Conservation (phyloP, 2,113 vertebrate genomes). For the Rhineura floridana region DNA sequence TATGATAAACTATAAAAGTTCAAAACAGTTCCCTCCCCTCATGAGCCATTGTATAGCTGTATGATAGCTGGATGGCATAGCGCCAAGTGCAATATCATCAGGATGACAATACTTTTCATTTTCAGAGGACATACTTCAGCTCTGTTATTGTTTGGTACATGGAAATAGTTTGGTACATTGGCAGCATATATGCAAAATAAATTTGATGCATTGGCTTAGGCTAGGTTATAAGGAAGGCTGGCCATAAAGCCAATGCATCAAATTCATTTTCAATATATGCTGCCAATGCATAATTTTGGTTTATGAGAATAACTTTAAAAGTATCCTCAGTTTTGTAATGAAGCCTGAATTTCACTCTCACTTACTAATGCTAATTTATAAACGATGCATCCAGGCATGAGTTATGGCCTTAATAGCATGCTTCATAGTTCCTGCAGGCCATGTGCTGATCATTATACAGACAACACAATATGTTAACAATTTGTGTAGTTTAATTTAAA, state of each 20-base stretch:
- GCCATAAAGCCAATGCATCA: conserved; percentile 8
- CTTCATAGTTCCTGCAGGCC: conserved; percentile 13
- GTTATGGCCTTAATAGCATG: conserved; percentile 30
- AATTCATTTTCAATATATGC: not conserved
- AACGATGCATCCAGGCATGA: conserved; percentile 17
- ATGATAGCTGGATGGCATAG: not conserved
- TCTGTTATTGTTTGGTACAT: conserved; percentile 23
- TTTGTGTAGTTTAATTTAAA: conserved; percentile 27
- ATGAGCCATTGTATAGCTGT: not conserved
- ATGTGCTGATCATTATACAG: conserved; percentile 9
- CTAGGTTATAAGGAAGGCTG: too few species aligned
- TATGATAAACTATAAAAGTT: not conserved
- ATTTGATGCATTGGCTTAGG: too few species aligned
- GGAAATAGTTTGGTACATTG: too few species aligned
- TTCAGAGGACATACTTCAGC: conserved; percentile 5
- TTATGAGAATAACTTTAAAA: not conserved
- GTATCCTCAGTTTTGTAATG: not conserved
- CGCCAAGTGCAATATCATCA: not conserved
- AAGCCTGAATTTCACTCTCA: conserved; percentile 7
- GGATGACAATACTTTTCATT: not conserved
- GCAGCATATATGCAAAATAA: too few species aligned
- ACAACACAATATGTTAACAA: conserved; percentile 27
- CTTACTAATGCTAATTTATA: conserved; percentile 15
- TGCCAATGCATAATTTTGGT: not conserved
- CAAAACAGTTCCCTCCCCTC: not conserved